Evolutionary conservation across 2,797 vertebrate genomes (phyloP).

Genomic region (Erethizon dorsatum): DNA sequence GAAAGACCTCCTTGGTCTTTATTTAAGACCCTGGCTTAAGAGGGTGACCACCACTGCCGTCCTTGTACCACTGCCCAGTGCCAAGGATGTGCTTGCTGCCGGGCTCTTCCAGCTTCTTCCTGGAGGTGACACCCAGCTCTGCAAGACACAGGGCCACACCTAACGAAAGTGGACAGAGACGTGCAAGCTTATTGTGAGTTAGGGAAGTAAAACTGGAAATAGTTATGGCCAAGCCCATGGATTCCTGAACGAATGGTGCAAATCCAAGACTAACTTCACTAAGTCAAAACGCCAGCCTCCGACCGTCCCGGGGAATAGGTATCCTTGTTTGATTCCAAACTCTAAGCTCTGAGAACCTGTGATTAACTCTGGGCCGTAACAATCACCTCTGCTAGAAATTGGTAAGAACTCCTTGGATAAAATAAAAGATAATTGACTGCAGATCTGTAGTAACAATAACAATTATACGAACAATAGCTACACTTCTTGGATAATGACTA

Average conservation of each 20-base stretch:
- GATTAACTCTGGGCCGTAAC: not conserved
- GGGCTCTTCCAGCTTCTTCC: not conserved
- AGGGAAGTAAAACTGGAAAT: conserved; percentile 28
- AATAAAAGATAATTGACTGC: not conserved
- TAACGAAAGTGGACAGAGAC: not conserved
- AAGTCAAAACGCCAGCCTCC: not conserved
- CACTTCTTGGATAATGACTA: conserved; percentile 1
- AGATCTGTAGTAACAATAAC: not conserved
- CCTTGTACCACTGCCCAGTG: not conserved
- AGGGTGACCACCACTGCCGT: not conserved
- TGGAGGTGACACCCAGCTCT: not conserved
- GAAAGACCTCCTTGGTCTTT: not conserved
- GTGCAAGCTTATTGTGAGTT: not conserved
- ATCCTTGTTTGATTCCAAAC: not conserved
- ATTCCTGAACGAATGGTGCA: not conserved
- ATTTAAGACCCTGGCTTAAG: not conserved
- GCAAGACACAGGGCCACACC: not conserved
- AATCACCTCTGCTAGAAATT: not conserved
- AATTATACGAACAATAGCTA: conserved; percentile 7
- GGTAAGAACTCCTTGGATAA: not conserved
- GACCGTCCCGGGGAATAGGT: not conserved
- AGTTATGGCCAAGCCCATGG: not conserved
- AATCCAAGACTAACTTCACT: not conserved
- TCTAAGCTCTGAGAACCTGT: not conserved
- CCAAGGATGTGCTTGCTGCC: not conserved